These are phyloP conservation scores for Lucilia cuprina DNA, from an alignment of 1,140 invertebrate genomes.

Conservation along the genomic window DNA sequence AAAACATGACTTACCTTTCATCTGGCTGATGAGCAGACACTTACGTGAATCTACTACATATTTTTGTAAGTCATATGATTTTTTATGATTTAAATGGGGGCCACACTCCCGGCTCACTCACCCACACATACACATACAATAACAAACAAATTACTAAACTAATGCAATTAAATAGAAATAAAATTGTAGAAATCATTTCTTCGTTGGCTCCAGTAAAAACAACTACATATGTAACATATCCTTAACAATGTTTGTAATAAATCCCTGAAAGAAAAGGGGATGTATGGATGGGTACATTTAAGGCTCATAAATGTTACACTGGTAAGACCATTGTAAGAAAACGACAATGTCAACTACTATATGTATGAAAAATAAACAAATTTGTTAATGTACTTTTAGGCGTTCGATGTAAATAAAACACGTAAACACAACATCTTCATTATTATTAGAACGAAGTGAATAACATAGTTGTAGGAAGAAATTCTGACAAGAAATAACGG, in stretches of 20 bases:
- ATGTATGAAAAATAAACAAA: conserved; percentile 32
- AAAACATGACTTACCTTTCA: too few relatives aligned
- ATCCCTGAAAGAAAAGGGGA: neutral
- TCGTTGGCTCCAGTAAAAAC: neutral
- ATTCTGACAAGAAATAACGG: too few relatives aligned
- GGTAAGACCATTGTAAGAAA: neutral
- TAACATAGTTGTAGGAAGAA: too few relatives aligned
- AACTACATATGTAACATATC: neutral
- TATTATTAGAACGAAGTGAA: too few relatives aligned
- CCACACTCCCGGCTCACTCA: neutral
- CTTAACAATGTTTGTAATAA: neutral
- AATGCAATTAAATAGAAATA: conserved; percentile 34
- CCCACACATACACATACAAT: neutral
- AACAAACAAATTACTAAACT: conserved; percentile 22
- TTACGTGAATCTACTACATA: neutral
- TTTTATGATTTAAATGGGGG: neutral
- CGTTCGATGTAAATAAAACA: conserved; percentile 32
- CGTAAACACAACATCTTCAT: conserved; percentile 17
- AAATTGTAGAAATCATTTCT: neutral
- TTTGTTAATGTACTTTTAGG: conserved; percentile 32
- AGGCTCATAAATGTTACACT: neutral
- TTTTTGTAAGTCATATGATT: neutral
- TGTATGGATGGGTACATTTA: conserved; percentile 1
- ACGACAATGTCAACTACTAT: neutral
- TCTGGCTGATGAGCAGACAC: neutral